Conservation (phyloP, 2,797 vertebrate species). For the Myoxocephalus aenaeus region DNA sequence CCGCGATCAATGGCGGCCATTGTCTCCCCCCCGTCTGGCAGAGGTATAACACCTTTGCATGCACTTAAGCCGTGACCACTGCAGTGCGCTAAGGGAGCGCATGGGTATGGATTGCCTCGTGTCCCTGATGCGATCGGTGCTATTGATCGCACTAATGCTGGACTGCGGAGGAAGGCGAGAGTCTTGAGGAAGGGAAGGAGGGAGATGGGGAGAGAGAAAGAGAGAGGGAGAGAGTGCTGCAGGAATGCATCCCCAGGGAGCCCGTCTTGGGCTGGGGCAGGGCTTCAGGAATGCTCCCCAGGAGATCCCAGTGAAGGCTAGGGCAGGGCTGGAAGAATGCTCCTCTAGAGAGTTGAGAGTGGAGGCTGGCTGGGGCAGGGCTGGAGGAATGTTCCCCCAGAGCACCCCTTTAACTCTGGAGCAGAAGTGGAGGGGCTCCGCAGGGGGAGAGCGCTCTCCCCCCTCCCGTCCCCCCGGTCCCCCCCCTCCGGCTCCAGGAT, state of each 20-base stretch:
- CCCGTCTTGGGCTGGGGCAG: conserved; percentile 85
- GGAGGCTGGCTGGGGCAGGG: conserved; percentile 82
- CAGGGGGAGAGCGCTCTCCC: conserved; percentile 69
- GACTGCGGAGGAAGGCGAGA: conserved; percentile 85
- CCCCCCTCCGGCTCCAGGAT: conserved; percentile 82
- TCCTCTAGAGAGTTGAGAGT: conserved; percentile 80
- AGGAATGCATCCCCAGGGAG: conserved; percentile 85
- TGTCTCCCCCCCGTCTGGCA: conserved; percentile 80
- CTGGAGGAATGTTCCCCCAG: conserved; percentile 84
- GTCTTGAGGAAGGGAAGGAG: conserved; percentile 75
- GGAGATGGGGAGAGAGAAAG: conserved; percentile 69
- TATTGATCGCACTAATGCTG: conserved; percentile 89
- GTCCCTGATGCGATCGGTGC: conserved; percentile 88
- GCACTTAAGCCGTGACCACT: conserved; percentile 88
- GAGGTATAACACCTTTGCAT: conserved; percentile 88
- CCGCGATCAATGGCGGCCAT: conserved; percentile 84
- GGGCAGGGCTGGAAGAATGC: conserved; percentile 86
- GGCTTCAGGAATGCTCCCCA: conserved; percentile 86
- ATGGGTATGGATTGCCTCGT: conserved; percentile 87
- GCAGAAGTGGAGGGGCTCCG: conserved; percentile 76
- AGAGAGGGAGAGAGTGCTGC: conserved; percentile 80
- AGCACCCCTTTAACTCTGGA: conserved; percentile 82
- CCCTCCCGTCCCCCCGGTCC: conserved; percentile 51
- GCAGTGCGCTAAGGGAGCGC: conserved; percentile 86
- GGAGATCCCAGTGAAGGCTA: conserved; percentile 83